These are phyloP conservation scores for Desmophyllum pertusum DNA, from an alignment of 92 coral and sea anemone species.

Conservation along the genomic window DNA sequence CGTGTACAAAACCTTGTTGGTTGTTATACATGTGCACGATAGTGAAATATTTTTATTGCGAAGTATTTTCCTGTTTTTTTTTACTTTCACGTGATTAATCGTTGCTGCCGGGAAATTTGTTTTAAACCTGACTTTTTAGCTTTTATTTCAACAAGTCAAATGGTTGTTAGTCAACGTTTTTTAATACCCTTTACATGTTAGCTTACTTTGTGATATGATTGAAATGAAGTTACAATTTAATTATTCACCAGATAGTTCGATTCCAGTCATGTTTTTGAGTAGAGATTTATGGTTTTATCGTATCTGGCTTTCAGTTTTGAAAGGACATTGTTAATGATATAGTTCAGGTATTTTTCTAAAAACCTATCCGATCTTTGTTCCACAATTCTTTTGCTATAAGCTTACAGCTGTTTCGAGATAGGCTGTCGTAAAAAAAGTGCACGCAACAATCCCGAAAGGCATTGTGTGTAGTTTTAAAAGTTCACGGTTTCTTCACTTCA, in stretches of 20 bases:
- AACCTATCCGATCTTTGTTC: background rate
- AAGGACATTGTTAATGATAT: background rate
- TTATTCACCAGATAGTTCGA: background rate
- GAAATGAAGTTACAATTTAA: background rate
- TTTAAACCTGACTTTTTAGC: background rate
- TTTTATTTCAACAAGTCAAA: background rate
- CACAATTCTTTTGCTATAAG: too few relatives aligned
- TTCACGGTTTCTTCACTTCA: too few relatives aligned
- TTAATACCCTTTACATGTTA: too few relatives aligned
- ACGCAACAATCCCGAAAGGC: too few relatives aligned
- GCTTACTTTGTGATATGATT: background rate
- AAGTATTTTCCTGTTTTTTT: background rate
- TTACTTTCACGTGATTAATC: background rate
- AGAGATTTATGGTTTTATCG: background rate
- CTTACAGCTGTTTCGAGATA: too few relatives aligned
- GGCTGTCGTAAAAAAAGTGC: too few relatives aligned
- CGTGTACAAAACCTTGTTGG: background rate
- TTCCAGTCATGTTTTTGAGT: background rate
- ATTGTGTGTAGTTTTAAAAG: too few relatives aligned
- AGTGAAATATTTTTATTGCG: background rate
- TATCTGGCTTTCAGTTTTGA: background rate
- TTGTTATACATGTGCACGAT: background rate
- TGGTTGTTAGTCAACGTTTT: background rate
- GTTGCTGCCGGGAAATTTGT: background rate
- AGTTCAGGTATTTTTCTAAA: background rate